phyloP scores from a whole-genome alignment of 2,113 vertebrate species.

The Actinemys pallida region DNA sequence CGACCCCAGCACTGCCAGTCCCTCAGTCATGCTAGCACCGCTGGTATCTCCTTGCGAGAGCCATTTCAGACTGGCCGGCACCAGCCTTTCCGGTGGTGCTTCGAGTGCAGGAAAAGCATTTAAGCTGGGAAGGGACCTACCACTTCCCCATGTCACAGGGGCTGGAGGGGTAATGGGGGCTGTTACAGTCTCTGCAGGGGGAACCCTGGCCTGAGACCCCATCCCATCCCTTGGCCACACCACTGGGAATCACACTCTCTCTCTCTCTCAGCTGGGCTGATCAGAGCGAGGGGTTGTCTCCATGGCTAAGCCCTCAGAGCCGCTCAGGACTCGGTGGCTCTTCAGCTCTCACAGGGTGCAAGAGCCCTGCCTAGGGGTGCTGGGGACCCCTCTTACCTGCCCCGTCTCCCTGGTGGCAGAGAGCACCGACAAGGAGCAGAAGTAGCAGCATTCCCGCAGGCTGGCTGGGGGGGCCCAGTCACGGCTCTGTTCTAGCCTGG shows the following conservation, averaged over 20 bases:
- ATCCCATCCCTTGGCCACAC: background rate
- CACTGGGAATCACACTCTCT: too few species aligned
- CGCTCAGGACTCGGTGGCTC: too few species aligned
- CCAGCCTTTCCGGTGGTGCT: background rate
- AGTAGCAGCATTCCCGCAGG: slow-evolving; percentile 27
- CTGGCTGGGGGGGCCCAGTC: background rate
- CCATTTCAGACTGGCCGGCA: background rate
- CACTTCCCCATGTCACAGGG: background rate
- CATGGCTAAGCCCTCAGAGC: too few species aligned
- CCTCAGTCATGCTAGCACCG: background rate
- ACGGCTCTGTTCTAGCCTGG: background rate
- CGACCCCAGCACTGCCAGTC: background rate
- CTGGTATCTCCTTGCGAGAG: background rate
- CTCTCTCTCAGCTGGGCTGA: too few species aligned
- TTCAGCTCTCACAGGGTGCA: too few species aligned
- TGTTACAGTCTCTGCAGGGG: background rate
- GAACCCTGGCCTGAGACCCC: background rate
- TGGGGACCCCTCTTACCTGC: slow-evolving; percentile 14
- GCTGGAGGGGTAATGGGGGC: background rate
- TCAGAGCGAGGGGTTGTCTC: too few species aligned
- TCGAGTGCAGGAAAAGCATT: background rate
- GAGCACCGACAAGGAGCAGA: slow-evolving; percentile 39
- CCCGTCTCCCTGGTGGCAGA: background rate
- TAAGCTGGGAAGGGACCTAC: too few species aligned
- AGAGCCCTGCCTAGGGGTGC: background rate